phyloP scores from a whole-genome alignment of 2,797 vertebrate genomes.

The Lerista edwardsae region DNA sequence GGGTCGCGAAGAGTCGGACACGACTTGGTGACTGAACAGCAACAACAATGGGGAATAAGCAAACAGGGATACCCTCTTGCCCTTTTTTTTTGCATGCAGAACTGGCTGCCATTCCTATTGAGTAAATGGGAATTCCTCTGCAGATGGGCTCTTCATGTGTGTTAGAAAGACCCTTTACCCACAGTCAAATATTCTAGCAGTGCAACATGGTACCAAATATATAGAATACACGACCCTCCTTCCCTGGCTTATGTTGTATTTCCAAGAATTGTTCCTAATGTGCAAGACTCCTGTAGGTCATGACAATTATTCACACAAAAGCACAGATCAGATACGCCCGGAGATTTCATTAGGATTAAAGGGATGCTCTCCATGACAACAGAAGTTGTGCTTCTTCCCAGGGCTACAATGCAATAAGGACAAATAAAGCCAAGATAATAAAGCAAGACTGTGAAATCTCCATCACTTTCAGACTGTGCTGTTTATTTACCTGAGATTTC shows the following conservation, averaged over 20 bases:
- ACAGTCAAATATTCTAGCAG: not conserved
- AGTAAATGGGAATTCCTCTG: not conserved
- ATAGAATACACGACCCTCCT: not conserved
- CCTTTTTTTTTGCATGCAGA: not conserved
- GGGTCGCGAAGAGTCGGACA: too few relatives aligned
- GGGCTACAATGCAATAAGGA: conserved; percentile 30
- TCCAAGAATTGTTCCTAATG: not conserved
- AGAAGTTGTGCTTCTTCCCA: conserved; percentile 37
- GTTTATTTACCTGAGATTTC: conserved; percentile 58
- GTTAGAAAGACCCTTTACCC: not conserved
- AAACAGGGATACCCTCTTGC: too few relatives aligned
- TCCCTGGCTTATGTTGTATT: not conserved
- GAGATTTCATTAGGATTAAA: conserved; percentile 53
- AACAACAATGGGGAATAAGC: too few relatives aligned
- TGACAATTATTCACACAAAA: conserved; percentile 1
- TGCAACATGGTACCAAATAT: not conserved
- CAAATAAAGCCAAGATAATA: not conserved
- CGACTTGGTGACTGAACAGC: too few relatives aligned
- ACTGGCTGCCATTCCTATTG: not conserved
- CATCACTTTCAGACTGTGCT: conserved; percentile 48
- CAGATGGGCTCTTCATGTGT: not conserved
- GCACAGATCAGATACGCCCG: conserved; percentile 11
- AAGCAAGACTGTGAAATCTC: conserved; percentile 46
- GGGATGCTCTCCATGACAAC: conserved; percentile 42
- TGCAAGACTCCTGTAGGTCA: not conserved